Conservation (phyloP, 1,140 invertebrate genomes). For the Drosophila nigromelanica region DNA sequence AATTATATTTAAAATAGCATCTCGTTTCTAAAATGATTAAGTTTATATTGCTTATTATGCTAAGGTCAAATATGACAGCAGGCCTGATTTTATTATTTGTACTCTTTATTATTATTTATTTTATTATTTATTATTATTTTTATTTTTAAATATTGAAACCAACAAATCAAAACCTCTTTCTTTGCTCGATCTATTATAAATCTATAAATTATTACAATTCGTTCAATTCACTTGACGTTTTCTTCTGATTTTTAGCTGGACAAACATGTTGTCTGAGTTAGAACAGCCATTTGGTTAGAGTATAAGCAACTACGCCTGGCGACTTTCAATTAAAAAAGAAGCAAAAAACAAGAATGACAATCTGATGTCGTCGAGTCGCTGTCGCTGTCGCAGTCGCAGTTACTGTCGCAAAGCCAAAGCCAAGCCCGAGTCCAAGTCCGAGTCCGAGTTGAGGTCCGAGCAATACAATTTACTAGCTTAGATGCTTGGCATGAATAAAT, state of each 20-base stretch:
- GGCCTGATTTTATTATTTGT: too few relatives aligned
- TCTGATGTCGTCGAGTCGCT: constrained; percentile 71
- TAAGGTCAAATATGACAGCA: too few relatives aligned
- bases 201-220: not conserved
- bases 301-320: constrained; percentile 71
- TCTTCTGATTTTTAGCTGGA: too few relatives aligned
- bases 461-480: constrained; percentile 83
- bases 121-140: too few relatives aligned
- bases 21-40: too few relatives aligned
- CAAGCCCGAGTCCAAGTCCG: constrained; percentile 36
- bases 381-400: constrained; percentile 10
- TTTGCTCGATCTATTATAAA: too few relatives aligned
- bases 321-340: constrained; percentile 83
- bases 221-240: not conserved
- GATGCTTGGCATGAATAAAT: constrained; percentile 82
- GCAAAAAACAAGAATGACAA: constrained; percentile 81
- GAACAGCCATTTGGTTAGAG: constrained; percentile 42
- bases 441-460: constrained; percentile 62
- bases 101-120: too few relatives aligned
- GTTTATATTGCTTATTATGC: too few relatives aligned
- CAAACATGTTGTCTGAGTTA: constrained; percentile 7
- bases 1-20: too few relatives aligned
- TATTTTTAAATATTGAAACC: too few relatives aligned
- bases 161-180: too few relatives aligned
- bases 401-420: constrained; percentile 33